These are phyloP conservation scores for Eristalinus aeneus DNA, from an alignment of 2,888 invertebrate genomes.

Conservation along the genomic window DNA sequence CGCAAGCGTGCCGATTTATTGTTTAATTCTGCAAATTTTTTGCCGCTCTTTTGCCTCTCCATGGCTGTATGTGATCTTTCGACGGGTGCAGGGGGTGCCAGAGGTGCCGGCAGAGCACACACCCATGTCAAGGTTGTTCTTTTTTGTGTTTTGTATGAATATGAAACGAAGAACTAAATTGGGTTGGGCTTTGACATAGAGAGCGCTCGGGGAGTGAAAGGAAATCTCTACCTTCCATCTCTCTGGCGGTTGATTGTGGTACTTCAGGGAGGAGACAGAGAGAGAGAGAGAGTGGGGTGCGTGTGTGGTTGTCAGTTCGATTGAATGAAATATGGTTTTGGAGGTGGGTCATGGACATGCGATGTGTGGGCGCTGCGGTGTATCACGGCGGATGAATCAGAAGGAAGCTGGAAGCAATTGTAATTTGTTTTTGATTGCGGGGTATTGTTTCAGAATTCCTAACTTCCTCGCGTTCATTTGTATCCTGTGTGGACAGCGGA, in stretches of 20 bases:
- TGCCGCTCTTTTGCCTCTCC: not conserved
- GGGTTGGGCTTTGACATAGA: slow-evolving; percentile 67
- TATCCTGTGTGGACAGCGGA: not conserved
- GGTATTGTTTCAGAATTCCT: not conserved
- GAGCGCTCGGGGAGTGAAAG: slow-evolving; percentile 57
- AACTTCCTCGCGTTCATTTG: not conserved
- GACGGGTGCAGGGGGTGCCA: no score
- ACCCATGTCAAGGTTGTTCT: slow-evolving; percentile 55
- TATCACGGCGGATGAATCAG: slow-evolving; percentile 27
- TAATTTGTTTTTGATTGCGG: not conserved
- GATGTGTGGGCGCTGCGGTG: not conserved
- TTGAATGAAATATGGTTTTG: slow-evolving; percentile 43
- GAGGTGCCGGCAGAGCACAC: slow-evolving; percentile 28
- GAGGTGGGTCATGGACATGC: slow-evolving; percentile 49
- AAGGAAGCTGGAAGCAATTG: slow-evolving; percentile 23
- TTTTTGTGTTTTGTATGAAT: slow-evolving; percentile 45
- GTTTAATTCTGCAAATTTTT: slow-evolving; percentile 47
- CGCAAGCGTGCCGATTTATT: slow-evolving; percentile 65
- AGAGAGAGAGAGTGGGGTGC: not conserved
- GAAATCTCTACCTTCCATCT: slow-evolving; percentile 39
- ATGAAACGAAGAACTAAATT: slow-evolving; percentile 69
- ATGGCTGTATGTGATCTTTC: not conserved
- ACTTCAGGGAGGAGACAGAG: not conserved
- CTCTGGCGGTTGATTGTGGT: slow-evolving; percentile 41
- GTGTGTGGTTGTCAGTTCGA: slow-evolving; percentile 4